Evolutionary conservation across 1,140 invertebrate genomes (phyloP), one percentile per base, ranked within the genome.

Genomic region (Notospermus geniculatus): DNA sequence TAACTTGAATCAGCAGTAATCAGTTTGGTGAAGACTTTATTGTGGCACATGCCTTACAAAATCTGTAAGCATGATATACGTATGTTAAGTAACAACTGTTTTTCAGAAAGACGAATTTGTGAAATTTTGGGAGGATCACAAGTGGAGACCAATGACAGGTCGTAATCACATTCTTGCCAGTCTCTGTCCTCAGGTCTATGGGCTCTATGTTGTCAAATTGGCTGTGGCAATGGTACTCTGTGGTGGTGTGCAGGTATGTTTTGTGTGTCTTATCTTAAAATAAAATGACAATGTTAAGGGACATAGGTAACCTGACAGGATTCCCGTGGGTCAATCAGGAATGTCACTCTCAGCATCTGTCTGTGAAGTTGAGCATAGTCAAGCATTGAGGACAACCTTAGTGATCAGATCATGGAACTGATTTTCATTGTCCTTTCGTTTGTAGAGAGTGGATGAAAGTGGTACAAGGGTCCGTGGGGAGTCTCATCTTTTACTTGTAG

Each of bases 101-200:
- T 70, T 72, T 22, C 64, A 82, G 81, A 86, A 85, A 72, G 81
- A 87, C 54, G 86, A 89, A 67, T 92, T 94, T 75, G 70, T 82
- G 13, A 78, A 84, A 23, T 95, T 90, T 83, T 95, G 92, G 92
- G 68, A 83, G 2, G 82, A 84, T 22, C 85, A 90, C 80, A 66
- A 82, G 65, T 70, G 83, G 32, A 77, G 85, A 57, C 88, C 88
- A 11, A 76, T 95, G 32, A 83, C 82, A 68, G 91, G 85, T 2
- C 84, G 93, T 67, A 89, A 95, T 80, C 82, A 87, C 57, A 92
- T 96, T 67, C 72, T 96, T 25, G 83, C 87, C 29, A 90, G 90
- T 56, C 86, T 95, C 71, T 93, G 91, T 82, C 91, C 93, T 17
- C 79, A 93, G 88, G 86, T 95, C 7, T 94, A 90, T 81, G 93